Conservation (phyloP, 1,140 invertebrate genomes). For the Sipha flava region DNA sequence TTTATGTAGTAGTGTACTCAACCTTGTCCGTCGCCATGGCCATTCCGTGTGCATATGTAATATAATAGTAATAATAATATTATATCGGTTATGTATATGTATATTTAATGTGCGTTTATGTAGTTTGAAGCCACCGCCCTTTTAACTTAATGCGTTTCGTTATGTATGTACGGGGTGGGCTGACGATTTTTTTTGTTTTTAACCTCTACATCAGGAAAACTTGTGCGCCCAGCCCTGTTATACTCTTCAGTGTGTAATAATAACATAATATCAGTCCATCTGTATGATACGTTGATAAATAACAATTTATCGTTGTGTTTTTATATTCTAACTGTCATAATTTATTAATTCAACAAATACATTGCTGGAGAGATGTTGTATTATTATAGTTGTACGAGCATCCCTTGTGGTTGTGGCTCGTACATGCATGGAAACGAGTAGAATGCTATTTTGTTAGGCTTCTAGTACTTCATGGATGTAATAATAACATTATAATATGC, state of each 20-base stretch:
- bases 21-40: not conserved
- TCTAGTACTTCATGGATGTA: not conserved
- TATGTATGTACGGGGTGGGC: not conserved
- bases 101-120: too few relatives aligned
- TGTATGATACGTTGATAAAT: too few relatives aligned
- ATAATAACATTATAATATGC: not conserved
- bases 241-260: too few relatives aligned
- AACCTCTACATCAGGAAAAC: not conserved
- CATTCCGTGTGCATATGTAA: not conserved
- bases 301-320: not conserved
- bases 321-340: not conserved
- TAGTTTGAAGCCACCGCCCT: slow-evolving; percentile 5
- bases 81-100: not conserved
- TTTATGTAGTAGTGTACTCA: not conserved
- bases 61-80: not conserved
- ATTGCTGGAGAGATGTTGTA: not conserved
- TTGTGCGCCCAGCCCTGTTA: not conserved
- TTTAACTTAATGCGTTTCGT: not conserved
- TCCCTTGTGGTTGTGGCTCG: not conserved
- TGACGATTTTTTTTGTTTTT: not conserved
- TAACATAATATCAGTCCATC: too few relatives aligned
- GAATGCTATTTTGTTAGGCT: not conserved
- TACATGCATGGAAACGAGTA: not conserved
- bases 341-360: not conserved
- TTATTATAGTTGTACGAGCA: not conserved